Evolutionary conservation across 1,140 invertebrate genomes (phyloP).

Genomic region (Leptestheria dahalacensis): DNA sequence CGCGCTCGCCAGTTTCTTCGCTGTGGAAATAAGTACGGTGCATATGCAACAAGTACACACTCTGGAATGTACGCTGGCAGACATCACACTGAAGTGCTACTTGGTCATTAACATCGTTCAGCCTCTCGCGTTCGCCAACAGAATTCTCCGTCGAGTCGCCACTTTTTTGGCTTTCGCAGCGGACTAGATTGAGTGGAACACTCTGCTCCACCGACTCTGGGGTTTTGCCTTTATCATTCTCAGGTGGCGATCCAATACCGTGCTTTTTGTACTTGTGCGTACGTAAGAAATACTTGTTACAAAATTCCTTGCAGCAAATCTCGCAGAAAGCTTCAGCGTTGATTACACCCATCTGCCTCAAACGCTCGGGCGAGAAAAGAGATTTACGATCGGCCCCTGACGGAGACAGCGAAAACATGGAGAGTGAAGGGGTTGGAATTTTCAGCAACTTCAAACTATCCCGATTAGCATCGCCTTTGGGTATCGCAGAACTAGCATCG

Average conservation of each 20-base stretch:
- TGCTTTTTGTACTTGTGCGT: slow-evolving; percentile 80
- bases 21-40: slow-evolving; percentile 36
- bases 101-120: not conserved
- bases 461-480: not conserved
- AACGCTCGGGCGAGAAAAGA: slow-evolving; percentile 36
- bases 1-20: slow-evolving; percentile 21
- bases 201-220: not conserved
- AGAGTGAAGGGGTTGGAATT: slow-evolving; percentile 13
- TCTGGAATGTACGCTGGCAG: slow-evolving; percentile 40
- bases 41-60: slow-evolving; percentile 34
- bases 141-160: not conserved
- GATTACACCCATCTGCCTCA: slow-evolving; percentile 58
- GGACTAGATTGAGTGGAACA: not conserved
- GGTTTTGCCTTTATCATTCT: not conserved
- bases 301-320: slow-evolving; percentile 86
- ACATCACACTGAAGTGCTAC: slow-evolving; percentile 28
- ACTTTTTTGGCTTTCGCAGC: not conserved
- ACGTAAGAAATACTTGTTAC: slow-evolving; percentile 83
- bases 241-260: slow-evolving; percentile 45
- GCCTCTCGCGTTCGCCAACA: slow-evolving; percentile 1
- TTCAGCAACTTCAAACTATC: slow-evolving; percentile 10
- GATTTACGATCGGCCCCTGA: not conserved
- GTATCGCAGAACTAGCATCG: not conserved
- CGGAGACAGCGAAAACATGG: slow-evolving; percentile 5
- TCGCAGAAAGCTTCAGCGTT: slow-evolving; percentile 84